Evolutionary conservation across 2,113 vertebrate species (phyloP).

Genomic region (Elgaria multicarinata): DNA sequence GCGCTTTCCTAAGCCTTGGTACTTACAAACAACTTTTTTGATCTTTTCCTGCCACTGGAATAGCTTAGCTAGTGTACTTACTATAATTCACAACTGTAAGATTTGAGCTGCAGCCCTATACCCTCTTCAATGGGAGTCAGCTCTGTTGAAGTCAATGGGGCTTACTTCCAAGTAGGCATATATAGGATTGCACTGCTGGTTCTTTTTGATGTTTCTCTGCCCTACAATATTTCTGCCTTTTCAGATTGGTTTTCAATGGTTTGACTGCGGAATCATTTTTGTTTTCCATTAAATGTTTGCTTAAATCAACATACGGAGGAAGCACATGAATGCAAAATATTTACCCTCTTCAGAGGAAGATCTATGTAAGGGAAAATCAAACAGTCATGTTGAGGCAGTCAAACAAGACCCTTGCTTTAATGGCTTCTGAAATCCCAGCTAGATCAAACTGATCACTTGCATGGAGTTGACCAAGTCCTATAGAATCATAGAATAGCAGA

Average conservation of each 20-base stretch:
- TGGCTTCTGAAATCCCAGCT: neutral
- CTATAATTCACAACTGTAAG: neutral
- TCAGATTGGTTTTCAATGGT: neutral
- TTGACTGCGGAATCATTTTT: neutral
- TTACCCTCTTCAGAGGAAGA: neutral
- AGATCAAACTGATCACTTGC: neutral
- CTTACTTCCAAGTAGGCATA: neutral
- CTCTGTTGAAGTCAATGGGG: no score
- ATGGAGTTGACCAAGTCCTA: neutral
- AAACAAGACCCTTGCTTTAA: neutral
- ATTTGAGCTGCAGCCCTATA: neutral
- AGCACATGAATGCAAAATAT: neutral
- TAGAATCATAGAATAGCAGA: no score
- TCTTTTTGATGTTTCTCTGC: neutral
- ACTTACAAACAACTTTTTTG: constrained; percentile 15
- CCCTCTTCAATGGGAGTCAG: neutral
- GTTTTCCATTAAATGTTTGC: neutral
- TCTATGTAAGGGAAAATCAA: neutral
- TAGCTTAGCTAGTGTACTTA: neutral
- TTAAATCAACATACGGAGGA: neutral
- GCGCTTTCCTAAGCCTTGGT: neutral
- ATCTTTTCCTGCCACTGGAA: neutral
- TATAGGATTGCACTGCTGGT: neutral
- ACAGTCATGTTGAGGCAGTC: neutral
- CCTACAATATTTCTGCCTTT: neutral